Percentiles rank a stretch among this genome's conserved stretches.
These are phyloP conservation scores for Cryptus armator DNA, from an alignment of 2,888 invertebrate genomes.

Conservation along the genomic window DNA sequence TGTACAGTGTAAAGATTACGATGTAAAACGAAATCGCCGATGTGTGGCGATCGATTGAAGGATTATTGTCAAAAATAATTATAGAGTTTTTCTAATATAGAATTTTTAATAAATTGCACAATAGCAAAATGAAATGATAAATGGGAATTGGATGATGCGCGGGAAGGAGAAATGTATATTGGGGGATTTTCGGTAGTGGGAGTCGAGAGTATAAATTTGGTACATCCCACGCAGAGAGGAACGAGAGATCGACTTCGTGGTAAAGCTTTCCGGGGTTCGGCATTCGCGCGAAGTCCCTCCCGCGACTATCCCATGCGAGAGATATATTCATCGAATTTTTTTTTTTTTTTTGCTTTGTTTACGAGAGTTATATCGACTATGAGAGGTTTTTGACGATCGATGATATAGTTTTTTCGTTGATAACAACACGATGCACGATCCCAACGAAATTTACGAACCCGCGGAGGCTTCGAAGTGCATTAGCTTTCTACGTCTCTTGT, in stretches of 20 bases:
- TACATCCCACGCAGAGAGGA: constrained; percentile 73
- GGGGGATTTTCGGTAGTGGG: constrained; percentile 7
- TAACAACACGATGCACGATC: constrained; percentile 40
- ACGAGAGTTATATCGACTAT: neutral
- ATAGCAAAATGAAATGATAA: neutral
- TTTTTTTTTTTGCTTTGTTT: neutral
- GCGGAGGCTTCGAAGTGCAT: constrained; percentile 80
- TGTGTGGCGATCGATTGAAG: neutral
- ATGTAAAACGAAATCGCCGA: neutral
- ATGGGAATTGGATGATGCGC: neutral
- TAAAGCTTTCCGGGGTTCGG: neutral
- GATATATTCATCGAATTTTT: neutral
- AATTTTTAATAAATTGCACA: neutral
- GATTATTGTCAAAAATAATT: neutral
- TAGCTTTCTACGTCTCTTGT: constrained; percentile 77
- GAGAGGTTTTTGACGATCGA: neutral
- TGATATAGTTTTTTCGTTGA: neutral
- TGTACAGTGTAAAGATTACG: neutral
- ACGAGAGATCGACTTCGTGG: neutral
- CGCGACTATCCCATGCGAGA: neutral
- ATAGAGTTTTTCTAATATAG: neutral
- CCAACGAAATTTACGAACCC: constrained; percentile 70
- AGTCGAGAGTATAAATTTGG: constrained; percentile 73
- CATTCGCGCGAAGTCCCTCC: neutral
- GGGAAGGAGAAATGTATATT: neutral